Percentiles rank a stretch among this genome's conserved stretches.
Evolutionary conservation across 1,140 invertebrate genomes (phyloP).

Genomic region (Conopomorpha cramerella): DNA sequence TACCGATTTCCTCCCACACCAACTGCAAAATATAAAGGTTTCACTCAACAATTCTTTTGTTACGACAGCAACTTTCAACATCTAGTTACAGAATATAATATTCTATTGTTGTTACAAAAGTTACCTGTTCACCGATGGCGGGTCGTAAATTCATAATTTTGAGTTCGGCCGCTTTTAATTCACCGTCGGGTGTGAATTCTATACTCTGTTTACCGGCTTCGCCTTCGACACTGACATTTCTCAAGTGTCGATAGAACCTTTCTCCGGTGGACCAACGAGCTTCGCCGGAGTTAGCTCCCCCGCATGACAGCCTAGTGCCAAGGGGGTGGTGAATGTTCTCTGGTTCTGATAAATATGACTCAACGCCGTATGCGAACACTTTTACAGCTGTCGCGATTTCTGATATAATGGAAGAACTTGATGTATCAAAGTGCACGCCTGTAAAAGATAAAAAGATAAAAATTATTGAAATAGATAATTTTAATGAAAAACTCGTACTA

Average conservation of each 20-base stretch:
- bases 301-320: slow-evolving; percentile 81
- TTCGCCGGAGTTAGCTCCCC: slow-evolving; percentile 71
- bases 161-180: slow-evolving; percentile 82
- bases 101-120: not conserved
- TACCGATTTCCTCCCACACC: slow-evolving; percentile 81
- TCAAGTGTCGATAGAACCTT: slow-evolving; percentile 74
- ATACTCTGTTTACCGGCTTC: slow-evolving; percentile 79
- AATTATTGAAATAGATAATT: no score
- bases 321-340: slow-evolving; percentile 71
- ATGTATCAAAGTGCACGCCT: slow-evolving; percentile 92
- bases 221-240: slow-evolving; percentile 82
- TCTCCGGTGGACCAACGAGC: slow-evolving; percentile 80
- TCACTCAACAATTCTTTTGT: no score
- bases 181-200: slow-evolving; percentile 88
- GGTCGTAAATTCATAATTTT: slow-evolving; percentile 91
- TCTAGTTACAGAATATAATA: no score
- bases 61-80: no score
- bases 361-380: slow-evolving; percentile 89
- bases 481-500: no score
- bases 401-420: slow-evolving; percentile 75
- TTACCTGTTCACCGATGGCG: slow-evolving; percentile 68
- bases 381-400: slow-evolving; percentile 89
- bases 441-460: no score
- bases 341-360: slow-evolving; percentile 80
- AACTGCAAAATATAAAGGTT: slow-evolving; percentile 52